Evolutionary conservation across 2,888 invertebrate species (phyloP).

Genomic region (Ophioninae sp.): DNA sequence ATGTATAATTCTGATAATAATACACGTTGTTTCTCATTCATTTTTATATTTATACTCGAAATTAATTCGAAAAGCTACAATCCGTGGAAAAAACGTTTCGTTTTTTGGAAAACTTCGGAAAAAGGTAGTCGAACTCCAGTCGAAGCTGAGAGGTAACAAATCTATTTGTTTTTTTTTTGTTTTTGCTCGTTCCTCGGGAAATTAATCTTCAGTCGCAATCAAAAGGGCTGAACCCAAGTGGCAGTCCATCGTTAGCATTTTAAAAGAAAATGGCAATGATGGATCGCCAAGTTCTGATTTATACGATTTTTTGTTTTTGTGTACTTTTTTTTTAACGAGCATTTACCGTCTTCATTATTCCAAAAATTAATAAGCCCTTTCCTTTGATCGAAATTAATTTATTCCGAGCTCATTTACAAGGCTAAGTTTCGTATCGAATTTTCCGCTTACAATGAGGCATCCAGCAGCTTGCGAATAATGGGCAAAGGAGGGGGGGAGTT

Average conservation of each 20-base stretch:
- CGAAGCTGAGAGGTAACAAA: background rate
- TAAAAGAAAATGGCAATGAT: slow-evolving; percentile 14
- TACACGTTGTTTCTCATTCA: too few species aligned
- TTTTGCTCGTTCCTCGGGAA: background rate
- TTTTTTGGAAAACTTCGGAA: too few species aligned
- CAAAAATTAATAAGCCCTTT: slow-evolving; percentile 7
- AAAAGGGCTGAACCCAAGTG: background rate
- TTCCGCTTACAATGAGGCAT: background rate
- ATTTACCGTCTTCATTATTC: slow-evolving; percentile 21
- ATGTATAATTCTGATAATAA: too few species aligned
- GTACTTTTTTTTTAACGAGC: background rate
- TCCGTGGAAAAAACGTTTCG: too few species aligned
- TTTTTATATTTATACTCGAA: too few species aligned
- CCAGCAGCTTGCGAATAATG: background rate
- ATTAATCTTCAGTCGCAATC: background rate
- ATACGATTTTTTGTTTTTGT: slow-evolving; percentile 5
- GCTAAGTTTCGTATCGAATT: slow-evolving; percentile 22
- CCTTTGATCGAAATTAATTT: slow-evolving; percentile 34
- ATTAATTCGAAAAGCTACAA: too few species aligned
- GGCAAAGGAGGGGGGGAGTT: background rate
- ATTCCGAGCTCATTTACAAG: slow-evolving; percentile 33
- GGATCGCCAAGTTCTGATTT: slow-evolving; percentile 30
- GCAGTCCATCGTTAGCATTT: slow-evolving; percentile 7
- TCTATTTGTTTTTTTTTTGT: background rate
- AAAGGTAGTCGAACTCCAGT: too few species aligned